These are phyloP conservation scores for Coreius guichenoti DNA, from an alignment of 2,797 vertebrate species.

Conservation along the genomic window DNA sequence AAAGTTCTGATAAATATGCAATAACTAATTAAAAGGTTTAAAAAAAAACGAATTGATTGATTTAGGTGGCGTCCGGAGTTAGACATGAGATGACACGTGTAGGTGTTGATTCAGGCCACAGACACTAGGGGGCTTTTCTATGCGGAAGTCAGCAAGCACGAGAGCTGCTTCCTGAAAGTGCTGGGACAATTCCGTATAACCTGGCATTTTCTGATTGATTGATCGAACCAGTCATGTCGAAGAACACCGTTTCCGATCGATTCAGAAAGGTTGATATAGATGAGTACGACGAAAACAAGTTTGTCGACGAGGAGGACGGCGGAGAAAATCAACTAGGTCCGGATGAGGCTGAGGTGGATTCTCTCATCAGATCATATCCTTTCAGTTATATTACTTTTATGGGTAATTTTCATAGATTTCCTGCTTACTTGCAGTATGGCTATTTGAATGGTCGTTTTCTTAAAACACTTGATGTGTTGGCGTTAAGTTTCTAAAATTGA, in stretches of 20 bases:
- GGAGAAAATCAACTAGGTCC: slow-evolving; percentile 93
- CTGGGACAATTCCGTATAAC: not conserved
- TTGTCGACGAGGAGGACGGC: slow-evolving; percentile 96
- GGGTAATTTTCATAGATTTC: not conserved
- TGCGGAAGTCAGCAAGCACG: slow-evolving; percentile 44
- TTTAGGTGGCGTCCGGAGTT: slow-evolving; percentile 4
- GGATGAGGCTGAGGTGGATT: slow-evolving; percentile 95
- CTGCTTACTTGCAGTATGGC: not conserved
- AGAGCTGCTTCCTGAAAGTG: slow-evolving; percentile 50
- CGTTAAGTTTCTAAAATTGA: not conserved
- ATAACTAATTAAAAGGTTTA: not conserved
- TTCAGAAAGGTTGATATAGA: slow-evolving; percentile 96
- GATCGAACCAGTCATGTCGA: slow-evolving; percentile 79
- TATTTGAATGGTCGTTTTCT: not conserved
- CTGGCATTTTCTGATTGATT: slow-evolving; percentile 16
- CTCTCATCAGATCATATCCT: slow-evolving; percentile 98
- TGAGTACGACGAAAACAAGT: slow-evolving; percentile 98
- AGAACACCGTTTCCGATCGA: slow-evolving; percentile 88
- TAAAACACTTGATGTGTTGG: not conserved
- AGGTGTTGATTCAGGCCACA: not conserved
- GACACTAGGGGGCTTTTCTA: slow-evolving; percentile 42
- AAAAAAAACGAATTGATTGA: not conserved
- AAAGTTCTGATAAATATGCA: no score
- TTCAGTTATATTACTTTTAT: not conserved
- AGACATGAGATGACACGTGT: not conserved